These are phyloP conservation scores for Microcaecilia unicolor DNA, from an alignment of 2,797 vertebrate species.

Conservation along the genomic window DNA sequence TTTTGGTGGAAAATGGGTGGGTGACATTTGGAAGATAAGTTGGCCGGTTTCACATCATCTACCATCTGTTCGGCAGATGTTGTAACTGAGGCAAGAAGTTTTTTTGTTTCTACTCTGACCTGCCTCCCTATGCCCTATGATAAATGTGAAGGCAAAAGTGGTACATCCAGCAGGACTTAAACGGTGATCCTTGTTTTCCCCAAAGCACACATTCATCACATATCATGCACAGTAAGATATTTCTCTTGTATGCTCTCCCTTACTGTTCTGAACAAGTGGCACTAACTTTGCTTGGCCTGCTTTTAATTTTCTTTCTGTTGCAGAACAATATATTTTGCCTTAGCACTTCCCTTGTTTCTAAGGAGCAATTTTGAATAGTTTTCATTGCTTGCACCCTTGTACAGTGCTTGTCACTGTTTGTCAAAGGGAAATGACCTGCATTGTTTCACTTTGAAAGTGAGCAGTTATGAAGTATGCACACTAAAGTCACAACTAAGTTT, in stretches of 20 bases:
- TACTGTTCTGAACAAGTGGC: constrained; percentile 18
- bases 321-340: too few species aligned
- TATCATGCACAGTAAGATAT: too few species aligned
- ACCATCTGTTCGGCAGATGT: constrained; percentile 63
- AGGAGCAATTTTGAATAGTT: too few species aligned
- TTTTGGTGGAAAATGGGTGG: constrained; percentile 52
- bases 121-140: constrained; percentile 43
- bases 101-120: constrained; percentile 38
- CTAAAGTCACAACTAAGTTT: too few species aligned
- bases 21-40: constrained; percentile 35
- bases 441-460: too few species aligned
- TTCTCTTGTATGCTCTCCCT: constrained; percentile 8
- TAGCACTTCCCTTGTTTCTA: too few species aligned
- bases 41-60: constrained; percentile 42
- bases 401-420: too few species aligned
- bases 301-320: too few species aligned
- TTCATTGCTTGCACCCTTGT: too few species aligned
- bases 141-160: constrained; percentile 45
- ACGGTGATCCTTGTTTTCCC: constrained; percentile 24
- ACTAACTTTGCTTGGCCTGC: too few species aligned
- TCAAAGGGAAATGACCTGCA: too few species aligned
- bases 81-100: constrained; percentile 38
- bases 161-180: constrained; percentile 23
- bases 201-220: constrained; percentile 27
- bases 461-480: too few species aligned